Conservation (phyloP, 2,797 vertebrate species). For the Myotis planiceps region DNA sequence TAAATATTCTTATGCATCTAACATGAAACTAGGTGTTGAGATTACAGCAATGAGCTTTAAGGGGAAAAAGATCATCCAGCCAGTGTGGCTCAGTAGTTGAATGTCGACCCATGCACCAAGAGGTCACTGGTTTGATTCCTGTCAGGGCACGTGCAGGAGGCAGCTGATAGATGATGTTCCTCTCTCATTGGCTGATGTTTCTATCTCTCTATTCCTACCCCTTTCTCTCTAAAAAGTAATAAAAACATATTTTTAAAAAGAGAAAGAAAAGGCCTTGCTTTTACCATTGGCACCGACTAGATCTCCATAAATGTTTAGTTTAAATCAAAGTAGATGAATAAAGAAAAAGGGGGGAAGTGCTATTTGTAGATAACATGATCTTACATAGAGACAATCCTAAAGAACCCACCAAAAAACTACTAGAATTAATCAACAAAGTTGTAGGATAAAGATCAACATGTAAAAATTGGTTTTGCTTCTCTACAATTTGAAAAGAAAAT, state of each 20-base stretch:
- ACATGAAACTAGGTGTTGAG: background rate
- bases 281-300: background rate
- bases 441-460: background rate
- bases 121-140: no score
- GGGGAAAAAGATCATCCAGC: no score
- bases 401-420: background rate
- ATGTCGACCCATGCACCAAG: no score
- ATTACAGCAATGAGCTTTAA: background rate
- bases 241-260: no score
- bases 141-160: no score
- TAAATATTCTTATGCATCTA: background rate
- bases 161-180: no score
- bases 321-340: background rate
- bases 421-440: background rate
- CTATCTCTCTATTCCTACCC: no score
- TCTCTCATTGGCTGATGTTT: no score
- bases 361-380: background rate
- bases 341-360: background rate
- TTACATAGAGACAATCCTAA: background rate
- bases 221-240: no score
- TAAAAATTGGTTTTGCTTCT: background rate
- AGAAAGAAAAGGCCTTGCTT: background rate
- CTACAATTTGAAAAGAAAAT: background rate
- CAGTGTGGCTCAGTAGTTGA: no score
- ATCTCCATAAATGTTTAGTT: background rate